These are phyloP conservation scores for Dicyrtomina minuta DNA, from an alignment of 2,888 invertebrate genomes.

Conservation along the genomic window DNA sequence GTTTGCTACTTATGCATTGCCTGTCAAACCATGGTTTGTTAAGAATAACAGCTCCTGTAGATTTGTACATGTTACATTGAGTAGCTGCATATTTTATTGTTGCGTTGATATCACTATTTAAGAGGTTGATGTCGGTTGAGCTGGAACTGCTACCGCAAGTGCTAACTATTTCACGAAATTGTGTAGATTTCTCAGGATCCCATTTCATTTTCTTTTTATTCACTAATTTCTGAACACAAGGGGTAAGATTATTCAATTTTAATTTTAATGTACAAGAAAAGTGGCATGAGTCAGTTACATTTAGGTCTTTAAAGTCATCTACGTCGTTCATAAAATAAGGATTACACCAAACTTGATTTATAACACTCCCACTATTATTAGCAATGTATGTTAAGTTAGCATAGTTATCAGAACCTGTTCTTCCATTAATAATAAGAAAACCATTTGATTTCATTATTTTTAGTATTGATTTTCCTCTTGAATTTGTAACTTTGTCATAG, in stretches of 20 bases:
- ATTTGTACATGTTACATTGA: background rate
- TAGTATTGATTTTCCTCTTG: no score
- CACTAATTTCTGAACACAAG: background rate
- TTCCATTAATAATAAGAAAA: background rate
- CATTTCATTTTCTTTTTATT: background rate
- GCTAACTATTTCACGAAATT: background rate
- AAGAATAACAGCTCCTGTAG: background rate
- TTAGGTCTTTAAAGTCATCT: background rate
- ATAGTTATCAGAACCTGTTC: background rate
- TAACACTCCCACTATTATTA: background rate
- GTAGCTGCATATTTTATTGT: background rate
- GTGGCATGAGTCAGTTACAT: no score
- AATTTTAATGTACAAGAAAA: background rate
- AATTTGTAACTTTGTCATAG: background rate
- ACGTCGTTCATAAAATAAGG: background rate
- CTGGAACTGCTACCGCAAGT: background rate
- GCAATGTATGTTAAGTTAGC: background rate
- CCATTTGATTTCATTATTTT: background rate
- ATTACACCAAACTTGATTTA: background rate
- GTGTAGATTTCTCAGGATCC: background rate
- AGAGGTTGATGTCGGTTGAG: background rate
- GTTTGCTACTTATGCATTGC: background rate
- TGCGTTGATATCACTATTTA: background rate
- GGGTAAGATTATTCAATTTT: background rate
- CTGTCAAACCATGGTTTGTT: background rate